Conservation (phyloP, 2,113 vertebrate genomes). For the Pseudonaja textilis region DNA sequence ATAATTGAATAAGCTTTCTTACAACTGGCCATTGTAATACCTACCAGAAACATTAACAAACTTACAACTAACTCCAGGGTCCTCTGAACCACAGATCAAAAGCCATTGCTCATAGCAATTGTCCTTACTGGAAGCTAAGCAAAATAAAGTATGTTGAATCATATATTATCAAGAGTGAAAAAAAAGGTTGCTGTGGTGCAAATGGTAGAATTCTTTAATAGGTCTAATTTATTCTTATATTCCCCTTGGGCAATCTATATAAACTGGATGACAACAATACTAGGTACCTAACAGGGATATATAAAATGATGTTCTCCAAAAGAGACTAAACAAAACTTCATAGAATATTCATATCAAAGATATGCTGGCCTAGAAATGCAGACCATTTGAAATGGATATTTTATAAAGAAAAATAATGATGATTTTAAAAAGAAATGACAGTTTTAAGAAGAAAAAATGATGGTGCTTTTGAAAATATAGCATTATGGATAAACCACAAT, state of each 20-base stretch:
- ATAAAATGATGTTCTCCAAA: neutral
- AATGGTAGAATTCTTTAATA: conserved; percentile 51
- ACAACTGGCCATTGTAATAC: neutral
- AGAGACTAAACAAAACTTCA: neutral
- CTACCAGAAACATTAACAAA: neutral
- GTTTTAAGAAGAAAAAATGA: neutral
- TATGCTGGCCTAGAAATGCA: neutral
- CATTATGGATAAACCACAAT: neutral
- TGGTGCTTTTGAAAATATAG: neutral
- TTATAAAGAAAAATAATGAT: neutral
- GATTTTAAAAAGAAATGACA: neutral
- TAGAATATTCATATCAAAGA: conserved; percentile 19
- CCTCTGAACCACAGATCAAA: neutral
- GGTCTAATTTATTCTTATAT: conserved; percentile 51
- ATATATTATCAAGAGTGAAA: conserved; percentile 42
- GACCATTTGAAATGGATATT: neutral
- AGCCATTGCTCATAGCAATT: neutral
- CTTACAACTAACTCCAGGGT: neutral
- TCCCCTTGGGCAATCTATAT: conserved; percentile 38
- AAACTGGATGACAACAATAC: neutral
- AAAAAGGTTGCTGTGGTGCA: conserved; percentile 44
- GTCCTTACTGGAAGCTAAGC: neutral
- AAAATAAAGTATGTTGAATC: conserved; percentile 20
- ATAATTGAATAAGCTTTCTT: neutral
- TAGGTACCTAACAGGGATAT: neutral